Conservation (phyloP, 2,888 invertebrate genomes). For the Bugula neritina region DNA sequence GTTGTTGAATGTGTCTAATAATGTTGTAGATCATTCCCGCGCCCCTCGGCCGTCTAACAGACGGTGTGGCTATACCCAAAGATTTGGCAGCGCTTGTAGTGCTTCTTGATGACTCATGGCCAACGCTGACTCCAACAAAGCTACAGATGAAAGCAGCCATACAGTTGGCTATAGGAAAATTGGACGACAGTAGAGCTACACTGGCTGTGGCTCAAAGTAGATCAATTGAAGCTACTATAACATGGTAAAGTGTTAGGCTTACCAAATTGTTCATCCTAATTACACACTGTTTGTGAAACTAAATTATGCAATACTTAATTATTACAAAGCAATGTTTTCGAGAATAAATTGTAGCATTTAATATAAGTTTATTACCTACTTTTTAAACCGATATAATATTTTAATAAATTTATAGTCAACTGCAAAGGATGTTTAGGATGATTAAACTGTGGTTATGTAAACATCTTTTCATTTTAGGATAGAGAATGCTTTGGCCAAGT, state of each 20-base stretch:
- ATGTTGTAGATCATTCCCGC: constrained; percentile 11
- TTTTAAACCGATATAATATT: no score
- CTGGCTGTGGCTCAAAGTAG: neutral
- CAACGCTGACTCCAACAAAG: neutral
- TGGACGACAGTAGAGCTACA: neutral
- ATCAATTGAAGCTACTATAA: neutral
- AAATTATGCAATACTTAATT: no score
- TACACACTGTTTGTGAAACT: no score
- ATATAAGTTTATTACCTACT: no score
- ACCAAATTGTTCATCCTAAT: no score
- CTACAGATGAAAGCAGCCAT: neutral
- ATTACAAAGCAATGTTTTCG: no score
- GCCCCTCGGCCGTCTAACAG: neutral
- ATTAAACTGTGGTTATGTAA: no score
- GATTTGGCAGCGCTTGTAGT: neutral
- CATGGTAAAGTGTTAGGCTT: neutral
- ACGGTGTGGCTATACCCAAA: neutral
- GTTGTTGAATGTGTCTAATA: no score
- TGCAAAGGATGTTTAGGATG: no score
- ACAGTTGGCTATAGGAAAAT: neutral
- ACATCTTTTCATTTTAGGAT: no score
- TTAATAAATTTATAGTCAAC: no score
- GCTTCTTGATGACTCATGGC: neutral
- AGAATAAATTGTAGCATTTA: no score
- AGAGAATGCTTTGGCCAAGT: neutral